Conservation (phyloP, 2,797 vertebrate genomes). For the Macroramphosus scolopax region DNA sequence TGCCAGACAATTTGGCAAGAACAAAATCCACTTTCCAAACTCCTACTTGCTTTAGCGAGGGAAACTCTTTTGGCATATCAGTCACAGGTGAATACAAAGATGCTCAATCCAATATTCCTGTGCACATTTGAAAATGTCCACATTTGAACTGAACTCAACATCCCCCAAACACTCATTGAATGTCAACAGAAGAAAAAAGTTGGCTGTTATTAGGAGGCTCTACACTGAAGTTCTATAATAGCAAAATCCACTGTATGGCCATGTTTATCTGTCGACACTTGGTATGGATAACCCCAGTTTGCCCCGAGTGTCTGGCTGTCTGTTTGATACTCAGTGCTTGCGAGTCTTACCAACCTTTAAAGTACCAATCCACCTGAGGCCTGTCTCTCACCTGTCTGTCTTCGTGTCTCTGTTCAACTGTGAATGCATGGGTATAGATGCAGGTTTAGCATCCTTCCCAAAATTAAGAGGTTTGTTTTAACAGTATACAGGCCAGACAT, state of each 20-base stretch:
- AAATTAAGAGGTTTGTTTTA: slow-evolving; percentile 4
- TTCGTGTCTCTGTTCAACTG: not conserved
- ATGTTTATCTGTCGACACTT: slow-evolving; percentile 11
- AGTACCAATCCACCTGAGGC: slow-evolving; percentile 1
- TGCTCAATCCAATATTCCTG: not conserved
- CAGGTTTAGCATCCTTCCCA: not conserved
- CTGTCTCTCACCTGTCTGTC: slow-evolving; percentile 4
- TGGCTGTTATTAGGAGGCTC: slow-evolving; percentile 5
- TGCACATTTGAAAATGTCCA: not conserved
- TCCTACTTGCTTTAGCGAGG: not conserved
- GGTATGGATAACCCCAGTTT: slow-evolving; percentile 1
- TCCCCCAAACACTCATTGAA: too few relatives aligned
- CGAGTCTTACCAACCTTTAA: slow-evolving; percentile 8
- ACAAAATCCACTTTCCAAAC: slow-evolving; percentile 24
- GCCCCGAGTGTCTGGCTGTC: not conserved
- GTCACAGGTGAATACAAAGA: slow-evolving; percentile 1
- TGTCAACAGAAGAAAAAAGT: too few relatives aligned
- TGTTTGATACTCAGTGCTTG: slow-evolving; percentile 1
- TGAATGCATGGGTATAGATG: not conserved
- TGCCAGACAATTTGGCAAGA: slow-evolving; percentile 38
- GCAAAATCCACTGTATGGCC: slow-evolving; percentile 5
- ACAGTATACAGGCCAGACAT: slow-evolving; percentile 8
- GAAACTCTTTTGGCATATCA: slow-evolving; percentile 4
- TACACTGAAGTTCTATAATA: not conserved
- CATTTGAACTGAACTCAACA: not conserved